Base-by-base conservation (phyloP, 2,888 invertebrate genomes). In the Hipparchia sbordonii region DNA sequence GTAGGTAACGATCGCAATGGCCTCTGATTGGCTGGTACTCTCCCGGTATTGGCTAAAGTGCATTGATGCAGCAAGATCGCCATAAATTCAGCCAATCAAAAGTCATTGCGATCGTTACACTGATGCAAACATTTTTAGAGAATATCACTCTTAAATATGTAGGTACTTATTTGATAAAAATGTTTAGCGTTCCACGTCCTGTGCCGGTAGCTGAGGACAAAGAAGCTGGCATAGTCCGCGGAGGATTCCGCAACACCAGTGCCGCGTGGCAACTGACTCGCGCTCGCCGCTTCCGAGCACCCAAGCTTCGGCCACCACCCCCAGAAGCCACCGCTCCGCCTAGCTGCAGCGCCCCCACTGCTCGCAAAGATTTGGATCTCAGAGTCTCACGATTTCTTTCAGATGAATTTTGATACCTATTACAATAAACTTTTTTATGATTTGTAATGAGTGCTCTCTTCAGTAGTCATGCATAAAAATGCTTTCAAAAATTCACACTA, bases 261-360 rank as follows among this genome's bases (percentile, higher is more conserved):
- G 82, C 90, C 6, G 75, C 89, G 8, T 93, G 93, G 93, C 92
- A 91, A 72, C 81, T 93, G 33, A 91, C 87, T 0, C 84, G 93
- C 13, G 93, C 93, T 10, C 87, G 93, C 7, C 86, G 88, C 8
- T 88, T 91, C 74, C 87, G 91, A 62, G 77, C 81, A 12, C 90
- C 91, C 0, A 91, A 89, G 67, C 87, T 81, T 0, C 84, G 82
- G 57, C 73, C 84, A 70, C 89, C 87, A 0, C 77, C 89, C 0
- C 85, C 89, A 5, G 91, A 90, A 78, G 87, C 86, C 0, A 86
- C 81, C 2, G 87, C 87, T 0, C 89, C 89, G 0, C 89, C 90
- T 1, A 85, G 82, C 10, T 82, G 85, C n/a, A 85, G 87, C 0
- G 90, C 89, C 9, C 88, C 90, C 2, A 77, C 87, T 65, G 89